These are phyloP conservation scores for Florisuga fusca DNA, from an alignment of 2,797 vertebrate species.

Conservation along the genomic window DNA sequence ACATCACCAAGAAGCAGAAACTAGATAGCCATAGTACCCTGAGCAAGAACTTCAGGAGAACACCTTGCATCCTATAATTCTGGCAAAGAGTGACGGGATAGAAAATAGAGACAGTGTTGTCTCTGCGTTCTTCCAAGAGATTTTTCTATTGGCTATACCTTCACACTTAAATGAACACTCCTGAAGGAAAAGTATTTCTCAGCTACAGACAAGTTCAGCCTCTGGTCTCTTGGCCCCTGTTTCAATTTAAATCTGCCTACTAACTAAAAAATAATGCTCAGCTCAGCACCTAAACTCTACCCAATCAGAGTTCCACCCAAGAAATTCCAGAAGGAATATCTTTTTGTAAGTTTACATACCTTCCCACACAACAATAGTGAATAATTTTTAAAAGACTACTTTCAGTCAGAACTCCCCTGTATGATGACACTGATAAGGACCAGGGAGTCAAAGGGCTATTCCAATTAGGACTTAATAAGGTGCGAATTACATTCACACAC, in stretches of 20 bases:
- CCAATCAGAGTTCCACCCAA: neutral
- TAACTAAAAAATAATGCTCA: neutral
- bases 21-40: neutral
- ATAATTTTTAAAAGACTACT: neutral
- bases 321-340: neutral
- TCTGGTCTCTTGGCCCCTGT: neutral
- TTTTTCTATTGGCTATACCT: neutral
- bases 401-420: neutral
- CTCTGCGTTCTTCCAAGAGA: neutral
- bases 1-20: neutral
- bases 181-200: neutral
- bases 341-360: neutral
- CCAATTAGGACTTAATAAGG: neutral
- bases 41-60: neutral
- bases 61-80: neutral
- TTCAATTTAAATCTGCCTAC: neutral
- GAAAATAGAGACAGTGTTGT: neutral
- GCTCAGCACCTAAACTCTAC: neutral
- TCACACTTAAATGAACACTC: neutral
- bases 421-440: neutral
- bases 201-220: neutral
- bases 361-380: rapidly evolving
- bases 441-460: neutral
- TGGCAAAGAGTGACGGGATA: neutral
- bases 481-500: neutral